Evolutionary conservation across 2,113 vertebrate species (phyloP).

Genomic region (Callospermophilus lateralis): DNA sequence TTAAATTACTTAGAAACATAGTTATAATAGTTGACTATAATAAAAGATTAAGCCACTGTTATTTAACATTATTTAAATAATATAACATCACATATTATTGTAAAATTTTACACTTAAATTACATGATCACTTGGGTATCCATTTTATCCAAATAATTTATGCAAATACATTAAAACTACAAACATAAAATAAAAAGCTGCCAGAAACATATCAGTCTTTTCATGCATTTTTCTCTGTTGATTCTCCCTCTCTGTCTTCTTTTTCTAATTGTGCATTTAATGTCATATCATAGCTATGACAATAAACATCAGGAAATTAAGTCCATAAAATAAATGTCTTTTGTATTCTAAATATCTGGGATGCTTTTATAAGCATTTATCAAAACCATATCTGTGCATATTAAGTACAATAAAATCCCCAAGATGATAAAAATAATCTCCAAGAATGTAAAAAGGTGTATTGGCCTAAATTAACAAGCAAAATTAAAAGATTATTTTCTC

Average conservation of each 20-base stretch:
- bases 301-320: constrained; percentile 43
- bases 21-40: not conserved
- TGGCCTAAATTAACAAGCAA: not conserved
- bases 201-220: not conserved
- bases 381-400: not conserved
- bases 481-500: not conserved
- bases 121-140: not conserved
- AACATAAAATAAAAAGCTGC: not conserved
- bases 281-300: not conserved
- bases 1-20: not conserved
- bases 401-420: not conserved
- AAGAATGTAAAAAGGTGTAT: fast-evolving
- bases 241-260: not conserved
- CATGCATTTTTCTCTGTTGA: constrained; percentile 18
- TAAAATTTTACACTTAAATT: not conserved
- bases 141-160: constrained; percentile 1
- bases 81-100: not conserved
- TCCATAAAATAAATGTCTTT: constrained; percentile 31
- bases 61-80: not conserved
- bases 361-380: not conserved
- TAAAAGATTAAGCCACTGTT: not conserved
- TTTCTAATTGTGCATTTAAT: constrained; percentile 1
- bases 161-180: not conserved
- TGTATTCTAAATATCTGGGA: not conserved
- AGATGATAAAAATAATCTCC: not conserved